Evolutionary conservation across 2,888 invertebrate genomes (phyloP), one percentile per base, ranked within the genome.

Genomic region (Diploptera punctata): DNA sequence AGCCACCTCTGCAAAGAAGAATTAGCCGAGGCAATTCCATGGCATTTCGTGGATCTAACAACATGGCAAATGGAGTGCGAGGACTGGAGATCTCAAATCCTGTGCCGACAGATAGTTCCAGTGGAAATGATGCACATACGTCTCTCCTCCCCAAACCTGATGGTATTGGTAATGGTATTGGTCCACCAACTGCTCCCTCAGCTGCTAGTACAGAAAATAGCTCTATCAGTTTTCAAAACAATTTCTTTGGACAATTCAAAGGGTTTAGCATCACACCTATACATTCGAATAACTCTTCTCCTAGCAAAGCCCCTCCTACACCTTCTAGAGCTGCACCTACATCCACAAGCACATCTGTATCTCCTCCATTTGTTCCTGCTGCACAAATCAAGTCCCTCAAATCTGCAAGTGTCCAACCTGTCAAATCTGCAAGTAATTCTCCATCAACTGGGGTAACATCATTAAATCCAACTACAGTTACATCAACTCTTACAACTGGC

Each of bases 201-300:
- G 67, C 71, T 38, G 44, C 29, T 24, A 38, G 38, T 18, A 16
- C 21, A 9, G 38, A 49, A 19, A 29, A 70, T 31, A 70, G 54
- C 19, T 54, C 73, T 10, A 19, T 67, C 19, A 61, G 52, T 60
- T 57, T 71, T 16, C 57, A 62, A 57, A 85, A 83, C 73, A 90
- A 91, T 78, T 90, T 95, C 83, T 94, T 94, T 81, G 95, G 95
- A 0, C 92, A 94, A 79, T 94, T 94, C 84, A 93, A 93, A 82
- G 95, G 95, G 0, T 95, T 95, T 82, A 91, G 92, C 0, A 86
- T 95, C 57, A 87, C 89, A 0, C 57, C 75, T 26, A 38, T 73
- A 24, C 52, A 69, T 18, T 74, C 68, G 21, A 43, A 74, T 21
- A 57, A 73, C 44, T 57, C 70, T 13, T 31, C 71, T 49, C 67